Percentiles rank a stretch among this genome's conserved stretches.
These are phyloP conservation scores for Furnarius figulus DNA, from an alignment of 2,113 vertebrate genomes.

Conservation along the genomic window DNA sequence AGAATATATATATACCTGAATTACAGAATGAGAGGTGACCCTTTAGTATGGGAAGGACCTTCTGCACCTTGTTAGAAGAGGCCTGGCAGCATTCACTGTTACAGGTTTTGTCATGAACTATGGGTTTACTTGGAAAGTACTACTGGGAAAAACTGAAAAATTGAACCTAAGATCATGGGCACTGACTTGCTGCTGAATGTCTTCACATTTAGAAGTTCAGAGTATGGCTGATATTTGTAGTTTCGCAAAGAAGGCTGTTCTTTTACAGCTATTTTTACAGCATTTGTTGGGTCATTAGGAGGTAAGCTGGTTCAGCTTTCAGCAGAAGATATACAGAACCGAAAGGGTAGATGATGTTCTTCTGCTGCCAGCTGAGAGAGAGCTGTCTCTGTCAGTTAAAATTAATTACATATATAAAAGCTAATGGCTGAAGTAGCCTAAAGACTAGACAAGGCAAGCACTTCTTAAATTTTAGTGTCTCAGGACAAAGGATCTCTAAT, in stretches of 20 bases:
- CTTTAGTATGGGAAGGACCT: not conserved
- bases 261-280: not conserved
- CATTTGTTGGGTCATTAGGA: not conserved
- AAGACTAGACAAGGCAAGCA: not conserved
- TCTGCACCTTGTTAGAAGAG: not conserved
- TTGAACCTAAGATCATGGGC: not conserved
- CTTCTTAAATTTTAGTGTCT: not conserved
- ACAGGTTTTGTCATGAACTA: not conserved
- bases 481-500: not conserved
- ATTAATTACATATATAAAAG: not conserved
- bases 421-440: not conserved
- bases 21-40: not conserved
- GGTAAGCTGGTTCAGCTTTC: not conserved
- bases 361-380: not conserved
- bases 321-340: not conserved
- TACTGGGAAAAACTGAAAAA: not conserved
- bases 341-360: not conserved
- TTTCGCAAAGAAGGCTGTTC: not conserved
- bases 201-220: not conserved
- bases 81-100: not conserved
- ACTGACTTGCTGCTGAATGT: not conserved
- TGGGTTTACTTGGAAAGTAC: not conserved
- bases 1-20: not conserved
- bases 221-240: not conserved
- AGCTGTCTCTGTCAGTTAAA: not conserved